Evolutionary conservation across 2,113 vertebrate genomes (phyloP).

Genomic region (Sphaerodactylus townsendi): DNA sequence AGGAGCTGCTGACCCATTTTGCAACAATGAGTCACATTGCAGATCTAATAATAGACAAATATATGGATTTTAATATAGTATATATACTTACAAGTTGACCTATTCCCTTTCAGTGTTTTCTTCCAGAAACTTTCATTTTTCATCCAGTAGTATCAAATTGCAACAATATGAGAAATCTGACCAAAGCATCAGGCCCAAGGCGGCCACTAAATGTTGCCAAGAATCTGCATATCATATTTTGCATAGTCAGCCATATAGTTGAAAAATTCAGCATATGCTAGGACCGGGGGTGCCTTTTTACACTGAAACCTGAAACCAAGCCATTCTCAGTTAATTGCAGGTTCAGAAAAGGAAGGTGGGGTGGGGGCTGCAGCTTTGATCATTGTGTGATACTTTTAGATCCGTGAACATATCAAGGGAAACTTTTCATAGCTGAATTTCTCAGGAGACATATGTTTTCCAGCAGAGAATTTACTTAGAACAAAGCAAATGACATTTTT

Average conservation of each 20-base stretch:
- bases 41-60: background rate
- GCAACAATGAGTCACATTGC: too few relatives aligned
- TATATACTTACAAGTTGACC: background rate
- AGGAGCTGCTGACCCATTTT: too few relatives aligned
- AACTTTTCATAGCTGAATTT: background rate
- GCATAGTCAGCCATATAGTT: rapidly evolving
- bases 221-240: conserved; percentile 19
- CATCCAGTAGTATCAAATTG: background rate
- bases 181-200: background rate
- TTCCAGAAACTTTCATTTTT: background rate
- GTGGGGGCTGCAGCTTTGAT: background rate
- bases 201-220: background rate
- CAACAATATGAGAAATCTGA: background rate
- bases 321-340: background rate
- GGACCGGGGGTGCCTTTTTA: background rate
- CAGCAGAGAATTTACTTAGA: background rate
- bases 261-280: background rate
- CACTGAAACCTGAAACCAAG: conserved; percentile 14
- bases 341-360: conserved; percentile 14
- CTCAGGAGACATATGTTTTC: background rate
- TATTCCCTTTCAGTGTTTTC: conserved; percentile 6
- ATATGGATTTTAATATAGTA: background rate
- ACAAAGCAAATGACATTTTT: background rate
- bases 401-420: background rate
- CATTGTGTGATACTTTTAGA: background rate